Conservation (phyloP, 2,888 invertebrate species). For the Drosophila barbarae region DNA sequence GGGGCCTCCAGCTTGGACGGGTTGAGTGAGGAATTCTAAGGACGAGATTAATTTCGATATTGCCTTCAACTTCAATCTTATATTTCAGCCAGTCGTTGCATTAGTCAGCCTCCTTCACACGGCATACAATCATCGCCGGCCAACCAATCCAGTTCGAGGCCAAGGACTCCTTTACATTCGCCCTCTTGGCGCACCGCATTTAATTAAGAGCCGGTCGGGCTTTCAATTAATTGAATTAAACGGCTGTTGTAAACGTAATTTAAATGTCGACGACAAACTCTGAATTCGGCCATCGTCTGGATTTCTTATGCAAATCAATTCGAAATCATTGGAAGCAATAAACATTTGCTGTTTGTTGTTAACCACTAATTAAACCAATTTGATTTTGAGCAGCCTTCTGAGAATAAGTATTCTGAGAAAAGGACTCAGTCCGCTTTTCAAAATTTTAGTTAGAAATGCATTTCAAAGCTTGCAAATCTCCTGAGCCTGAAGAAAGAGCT, state of each 20-base stretch:
- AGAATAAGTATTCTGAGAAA: background rate
- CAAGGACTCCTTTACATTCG: slow-evolving; percentile 2
- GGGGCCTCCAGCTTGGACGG: background rate
- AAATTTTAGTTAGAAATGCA: background rate
- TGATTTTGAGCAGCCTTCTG: too few species aligned
- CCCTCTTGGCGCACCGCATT: slow-evolving; percentile 2
- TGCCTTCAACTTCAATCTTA: slow-evolving; percentile 1
- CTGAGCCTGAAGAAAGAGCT: background rate
- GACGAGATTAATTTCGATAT: slow-evolving; percentile 8
- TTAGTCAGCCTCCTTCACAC: background rate
- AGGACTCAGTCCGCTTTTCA: too few species aligned
- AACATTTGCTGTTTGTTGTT: background rate
- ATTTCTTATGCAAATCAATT: slow-evolving; percentile 6
- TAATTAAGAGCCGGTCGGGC: slow-evolving; percentile 8
- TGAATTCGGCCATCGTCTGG: background rate
- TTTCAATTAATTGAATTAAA: slow-evolving; percentile 40
- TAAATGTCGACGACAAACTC: slow-evolving; percentile 6
- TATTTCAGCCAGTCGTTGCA: slow-evolving; percentile 7
- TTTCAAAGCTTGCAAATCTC: background rate
- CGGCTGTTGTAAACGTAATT: slow-evolving; percentile 12
- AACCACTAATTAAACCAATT: background rate
- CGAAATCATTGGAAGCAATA: background rate
- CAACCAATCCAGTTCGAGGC: background rate
- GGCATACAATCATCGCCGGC: background rate
- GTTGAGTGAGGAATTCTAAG: background rate